These are phyloP conservation scores for Syrphus vitripennis DNA, from an alignment of 2,888 invertebrate species.

Conservation along the genomic window DNA sequence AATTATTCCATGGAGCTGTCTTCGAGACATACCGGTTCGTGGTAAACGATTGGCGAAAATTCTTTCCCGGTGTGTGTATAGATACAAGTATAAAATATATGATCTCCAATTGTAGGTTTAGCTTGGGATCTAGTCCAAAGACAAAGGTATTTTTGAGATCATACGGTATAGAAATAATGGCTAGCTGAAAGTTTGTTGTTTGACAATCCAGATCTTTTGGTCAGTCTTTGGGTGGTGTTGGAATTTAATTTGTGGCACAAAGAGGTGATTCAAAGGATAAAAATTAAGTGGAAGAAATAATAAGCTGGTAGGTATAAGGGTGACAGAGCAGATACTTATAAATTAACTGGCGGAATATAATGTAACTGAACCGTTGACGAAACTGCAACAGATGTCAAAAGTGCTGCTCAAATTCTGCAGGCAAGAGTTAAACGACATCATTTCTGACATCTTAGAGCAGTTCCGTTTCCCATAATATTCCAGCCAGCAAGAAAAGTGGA, in stretches of 20 bases:
- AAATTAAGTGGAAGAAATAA: not conserved
- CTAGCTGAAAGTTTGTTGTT: slow-evolving; percentile 3
- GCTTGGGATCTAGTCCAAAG: not conserved
- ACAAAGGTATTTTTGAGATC: slow-evolving; percentile 6
- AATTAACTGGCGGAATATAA: too few species aligned
- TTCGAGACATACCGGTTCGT: slow-evolving; percentile 26
- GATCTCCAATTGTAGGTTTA: not conserved
- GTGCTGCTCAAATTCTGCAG: too few species aligned
- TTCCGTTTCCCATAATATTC: too few species aligned
- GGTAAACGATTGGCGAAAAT: slow-evolving; percentile 14
- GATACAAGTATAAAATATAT: not conserved
- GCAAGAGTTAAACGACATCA: too few species aligned
- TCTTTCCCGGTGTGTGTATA: not conserved
- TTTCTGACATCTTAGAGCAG: too few species aligned
- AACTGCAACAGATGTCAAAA: too few species aligned
- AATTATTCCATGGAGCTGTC: slow-evolving; percentile 26
- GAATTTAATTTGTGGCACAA: slow-evolving; percentile 1
- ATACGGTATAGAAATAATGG: slow-evolving; percentile 27
- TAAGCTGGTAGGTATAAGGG: not conserved
- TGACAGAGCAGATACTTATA: not conserved
- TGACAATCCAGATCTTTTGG: slow-evolving; percentile 24
- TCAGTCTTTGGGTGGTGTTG: slow-evolving; percentile 35
- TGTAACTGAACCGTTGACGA: too few species aligned
- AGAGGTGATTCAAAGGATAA: not conserved
- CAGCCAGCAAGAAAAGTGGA: too few species aligned